Conservation (phyloP, 2,888 invertebrate species). For the Macaria liturata region DNA sequence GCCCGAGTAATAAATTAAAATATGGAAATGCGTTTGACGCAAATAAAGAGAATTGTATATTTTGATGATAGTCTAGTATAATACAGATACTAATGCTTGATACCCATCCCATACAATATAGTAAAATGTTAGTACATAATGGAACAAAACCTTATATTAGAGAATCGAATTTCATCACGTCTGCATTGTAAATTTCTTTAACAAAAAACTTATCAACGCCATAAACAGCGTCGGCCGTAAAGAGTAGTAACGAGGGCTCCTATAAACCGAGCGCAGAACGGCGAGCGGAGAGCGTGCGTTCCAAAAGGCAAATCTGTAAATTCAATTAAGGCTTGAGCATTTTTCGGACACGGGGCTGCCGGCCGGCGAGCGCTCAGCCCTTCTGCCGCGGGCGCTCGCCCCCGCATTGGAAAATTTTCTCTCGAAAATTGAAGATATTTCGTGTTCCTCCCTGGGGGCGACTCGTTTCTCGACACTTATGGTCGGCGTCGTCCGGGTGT, state of each 20-base stretch:
- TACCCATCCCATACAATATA: too few relatives aligned
- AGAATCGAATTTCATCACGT: conserved; percentile 8
- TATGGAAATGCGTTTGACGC: too few relatives aligned
- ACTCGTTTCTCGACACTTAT: conserved; percentile 83
- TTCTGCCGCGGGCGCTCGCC: conserved; percentile 78
- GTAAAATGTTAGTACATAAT: too few relatives aligned
- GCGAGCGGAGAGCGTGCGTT: conserved; percentile 59
- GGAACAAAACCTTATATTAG: too few relatives aligned
- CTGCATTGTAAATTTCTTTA: conserved; percentile 37
- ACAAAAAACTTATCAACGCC: conserved; percentile 52
- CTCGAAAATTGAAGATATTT: conserved; percentile 83
- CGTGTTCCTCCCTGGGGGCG: conserved; percentile 79
- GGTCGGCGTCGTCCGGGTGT: conserved; percentile 80
- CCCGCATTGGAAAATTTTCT: conserved; percentile 82
- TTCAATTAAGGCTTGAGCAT: conserved; percentile 80
- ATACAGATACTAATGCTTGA: too few relatives aligned
- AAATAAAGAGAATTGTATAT: too few relatives aligned
- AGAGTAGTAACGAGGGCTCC: conserved; percentile 66
- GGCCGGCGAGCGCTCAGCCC: conserved; percentile 65
- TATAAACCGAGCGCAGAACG: conserved; percentile 46
- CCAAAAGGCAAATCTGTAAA: conserved; percentile 80
- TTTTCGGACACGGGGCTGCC: conserved; percentile 78
- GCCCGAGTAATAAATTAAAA: too few relatives aligned
- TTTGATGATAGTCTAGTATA: too few relatives aligned
- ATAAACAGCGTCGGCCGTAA: conserved; percentile 47